Evolutionary conservation across 2,113 vertebrate species (phyloP), one percentile per base, ranked within the genome.

Genomic region (Pholis gunnellus): DNA sequence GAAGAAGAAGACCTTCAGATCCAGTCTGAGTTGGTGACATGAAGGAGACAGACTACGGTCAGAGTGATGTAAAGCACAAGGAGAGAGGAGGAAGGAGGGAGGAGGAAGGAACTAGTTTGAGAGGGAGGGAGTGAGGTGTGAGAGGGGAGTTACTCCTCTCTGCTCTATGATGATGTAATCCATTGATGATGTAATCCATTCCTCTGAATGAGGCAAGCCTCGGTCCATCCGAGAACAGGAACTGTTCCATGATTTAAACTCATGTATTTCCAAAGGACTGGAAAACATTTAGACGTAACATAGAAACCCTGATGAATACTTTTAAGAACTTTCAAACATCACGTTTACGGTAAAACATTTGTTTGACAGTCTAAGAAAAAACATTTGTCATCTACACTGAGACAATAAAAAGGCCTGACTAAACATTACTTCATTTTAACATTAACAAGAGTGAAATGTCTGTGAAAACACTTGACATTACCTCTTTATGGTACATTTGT

Each of bases 121-220:
- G 50, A 72, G 22, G 34, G 42, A 44, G 63, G 50, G 40, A 54
- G 54, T 3, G 66, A 72, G 34, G 48, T 29, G 79, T 70, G 78
- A 34, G 72, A 72, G 40, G 69, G 66, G 67, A 87, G 84, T 87
- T 50, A 73, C 82, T 80, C 71, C 69, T 72, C 72, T 76, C 67
- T 70, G 78, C 81, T 87, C 75, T 72, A 67, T 64, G 75, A 78
- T 91, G 90, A 94, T 75, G 86, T 81, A 72, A 91, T 83, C 13
- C 75, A 31, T 31, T 31, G 31, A 31, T 31, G 31, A 31, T 31
- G 31, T 31, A 31, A 31, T 72, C 87, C 81, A 89, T 87, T 93
- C 86, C 87, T 91, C 10, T 77, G 78, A 89, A 89, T 86, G 88
- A 89, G 70, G 68, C 83, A 81, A 88, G 56, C n/a, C 50, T 85